Conservation (phyloP, 1,140 invertebrate genomes). For the Drosophila sturtevanti region DNA sequence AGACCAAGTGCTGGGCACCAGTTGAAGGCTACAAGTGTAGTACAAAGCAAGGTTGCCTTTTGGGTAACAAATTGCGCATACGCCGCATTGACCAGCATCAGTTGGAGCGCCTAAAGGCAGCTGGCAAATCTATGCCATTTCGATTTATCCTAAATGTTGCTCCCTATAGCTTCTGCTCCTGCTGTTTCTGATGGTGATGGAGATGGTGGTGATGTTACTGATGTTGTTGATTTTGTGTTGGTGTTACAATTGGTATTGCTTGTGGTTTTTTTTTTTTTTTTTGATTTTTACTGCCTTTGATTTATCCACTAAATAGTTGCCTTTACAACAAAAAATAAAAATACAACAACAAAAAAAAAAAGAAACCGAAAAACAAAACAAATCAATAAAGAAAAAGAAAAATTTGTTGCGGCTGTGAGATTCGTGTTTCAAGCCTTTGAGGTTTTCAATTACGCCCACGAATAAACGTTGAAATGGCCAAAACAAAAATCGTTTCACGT, state of each 20-base stretch:
- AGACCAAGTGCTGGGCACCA: slow-evolving; percentile 9
- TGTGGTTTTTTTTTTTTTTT: too few relatives aligned
- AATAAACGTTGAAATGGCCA: slow-evolving; percentile 18
- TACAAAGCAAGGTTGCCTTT: slow-evolving; percentile 1
- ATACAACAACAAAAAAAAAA: too few relatives aligned
- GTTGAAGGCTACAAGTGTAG: slow-evolving; percentile 45
- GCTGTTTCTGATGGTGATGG: not conserved
- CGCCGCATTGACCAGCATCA: slow-evolving; percentile 47
- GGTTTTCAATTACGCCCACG: slow-evolving; percentile 76
- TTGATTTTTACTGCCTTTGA: slow-evolving; percentile 21
- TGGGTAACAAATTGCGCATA: slow-evolving; percentile 66
- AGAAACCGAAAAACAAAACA: too few relatives aligned
- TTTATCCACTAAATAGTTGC: slow-evolving; percentile 75
- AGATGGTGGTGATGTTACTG: too few relatives aligned
- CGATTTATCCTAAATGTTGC: not conserved
- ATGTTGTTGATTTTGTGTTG: not conserved
- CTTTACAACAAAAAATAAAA: slow-evolving; percentile 12
- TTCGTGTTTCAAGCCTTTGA: slow-evolving; percentile 31
- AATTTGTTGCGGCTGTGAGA: slow-evolving; percentile 60
- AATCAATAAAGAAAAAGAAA: slow-evolving; percentile 17
- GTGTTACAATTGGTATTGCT: not conserved
- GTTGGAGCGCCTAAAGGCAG: slow-evolving; percentile 27
- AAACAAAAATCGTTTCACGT: slow-evolving; percentile 24
- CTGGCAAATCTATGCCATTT: slow-evolving; percentile 1
- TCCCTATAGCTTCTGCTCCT: not conserved